phyloP scores from a whole-genome alignment of 2,888 invertebrate species.

The Eristalis arbustorum region DNA sequence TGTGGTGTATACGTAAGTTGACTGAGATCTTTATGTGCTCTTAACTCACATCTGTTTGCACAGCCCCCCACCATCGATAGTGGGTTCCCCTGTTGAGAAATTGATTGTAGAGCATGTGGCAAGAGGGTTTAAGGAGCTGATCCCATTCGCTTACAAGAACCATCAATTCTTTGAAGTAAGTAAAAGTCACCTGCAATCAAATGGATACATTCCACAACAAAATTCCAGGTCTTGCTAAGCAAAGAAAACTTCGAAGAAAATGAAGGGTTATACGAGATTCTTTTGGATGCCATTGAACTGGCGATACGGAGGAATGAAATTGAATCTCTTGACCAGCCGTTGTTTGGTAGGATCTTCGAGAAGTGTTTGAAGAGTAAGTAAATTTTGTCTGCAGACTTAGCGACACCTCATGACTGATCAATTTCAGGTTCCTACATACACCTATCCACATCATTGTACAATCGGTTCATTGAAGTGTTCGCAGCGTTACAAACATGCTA shows the following conservation, averaged over 20 bases:
- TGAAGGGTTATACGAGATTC: not conserved
- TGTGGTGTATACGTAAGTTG: conserved; percentile 28
- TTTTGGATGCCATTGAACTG: not conserved
- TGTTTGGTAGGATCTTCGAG: not conserved
- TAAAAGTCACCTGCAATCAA: not conserved
- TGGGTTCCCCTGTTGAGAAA: conserved; percentile 17
- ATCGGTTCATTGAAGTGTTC: conserved; percentile 21
- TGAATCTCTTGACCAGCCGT: not conserved
- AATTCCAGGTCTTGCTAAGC: conserved; percentile 19
- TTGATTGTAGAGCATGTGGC: conserved; percentile 10
- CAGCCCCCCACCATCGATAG: conserved; percentile 31
- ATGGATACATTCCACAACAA: not conserved
- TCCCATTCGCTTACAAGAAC: conserved; percentile 30
- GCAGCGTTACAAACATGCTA: conserved; percentile 7
- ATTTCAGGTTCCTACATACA: not conserved
- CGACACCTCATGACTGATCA: not conserved
- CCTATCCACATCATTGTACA: not conserved
- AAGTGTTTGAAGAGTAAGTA: not conserved
- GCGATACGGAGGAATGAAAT: not conserved
- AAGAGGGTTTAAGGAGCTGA: conserved; percentile 21
- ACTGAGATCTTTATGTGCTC: not conserved
- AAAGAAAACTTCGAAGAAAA: not conserved
- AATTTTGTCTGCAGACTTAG: too few species aligned
- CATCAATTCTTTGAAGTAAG: conserved; percentile 32
- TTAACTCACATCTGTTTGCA: not conserved